Percentiles rank a stretch among this genome's conserved stretches.
phyloP scores from a whole-genome alignment of 2,797 vertebrate genomes.

The Hippoglossus hippoglossus region DNA sequence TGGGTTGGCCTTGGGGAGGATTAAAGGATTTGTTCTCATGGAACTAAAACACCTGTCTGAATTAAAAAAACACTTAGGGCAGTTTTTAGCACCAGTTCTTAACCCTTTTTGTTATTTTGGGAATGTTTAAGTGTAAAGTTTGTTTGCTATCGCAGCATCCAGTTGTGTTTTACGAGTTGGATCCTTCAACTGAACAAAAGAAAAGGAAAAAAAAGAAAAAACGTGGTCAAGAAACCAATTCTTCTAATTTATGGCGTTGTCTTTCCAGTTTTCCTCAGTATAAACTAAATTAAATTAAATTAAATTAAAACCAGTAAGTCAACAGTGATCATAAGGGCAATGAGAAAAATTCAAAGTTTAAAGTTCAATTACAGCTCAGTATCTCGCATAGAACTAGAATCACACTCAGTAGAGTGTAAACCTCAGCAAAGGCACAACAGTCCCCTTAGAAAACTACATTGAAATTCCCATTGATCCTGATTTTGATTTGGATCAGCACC shows the following conservation, averaged over 20 bases:
- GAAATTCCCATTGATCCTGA: too few species aligned
- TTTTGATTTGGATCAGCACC: too few species aligned
- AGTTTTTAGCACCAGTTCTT: background rate
- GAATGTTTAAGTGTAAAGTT: too few species aligned
- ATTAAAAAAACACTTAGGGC: slow-evolving; percentile 19
- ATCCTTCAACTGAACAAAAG: slow-evolving; percentile 2
- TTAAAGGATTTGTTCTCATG: slow-evolving; percentile 73
- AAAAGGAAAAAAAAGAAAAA: slow-evolving; percentile 18
- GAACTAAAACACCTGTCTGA: slow-evolving; percentile 69
- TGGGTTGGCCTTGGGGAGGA: slow-evolving; percentile 44
- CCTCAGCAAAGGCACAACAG: too few species aligned
- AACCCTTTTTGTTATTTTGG: too few species aligned
- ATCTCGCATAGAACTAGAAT: slow-evolving; percentile 10
- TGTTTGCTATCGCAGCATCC: background rate
- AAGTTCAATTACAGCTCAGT: slow-evolving; percentile 52
- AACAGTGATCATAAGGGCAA: slow-evolving; percentile 60
- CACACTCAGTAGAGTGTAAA: too few species aligned
- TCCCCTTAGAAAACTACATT: too few species aligned
- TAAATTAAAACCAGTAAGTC: slow-evolving; percentile 52
- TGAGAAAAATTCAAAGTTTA: slow-evolving; percentile 42
- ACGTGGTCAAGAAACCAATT: slow-evolving; percentile 32
- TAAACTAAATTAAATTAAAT: too few species aligned
- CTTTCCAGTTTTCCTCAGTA: slow-evolving; percentile 50
- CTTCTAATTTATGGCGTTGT: slow-evolving; percentile 25
- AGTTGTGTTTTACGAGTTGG: too few species aligned